These are phyloP conservation scores for Subanguina moxae DNA, from an alignment of 1,140 invertebrate species.

Conservation along the genomic window DNA sequence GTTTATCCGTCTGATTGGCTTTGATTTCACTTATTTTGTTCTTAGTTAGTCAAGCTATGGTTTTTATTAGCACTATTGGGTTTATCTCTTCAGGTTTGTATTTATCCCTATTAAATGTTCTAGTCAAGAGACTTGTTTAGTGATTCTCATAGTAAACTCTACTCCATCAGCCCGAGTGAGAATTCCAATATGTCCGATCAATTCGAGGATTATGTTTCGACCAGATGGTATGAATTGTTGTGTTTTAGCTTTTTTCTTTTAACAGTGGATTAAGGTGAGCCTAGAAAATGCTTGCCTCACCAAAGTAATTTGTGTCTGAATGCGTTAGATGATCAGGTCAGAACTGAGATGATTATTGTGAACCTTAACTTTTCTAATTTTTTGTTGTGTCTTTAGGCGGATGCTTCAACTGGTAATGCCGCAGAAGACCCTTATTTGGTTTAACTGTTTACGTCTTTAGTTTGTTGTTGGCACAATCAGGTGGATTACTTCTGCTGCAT, in stretches of 20 bases:
- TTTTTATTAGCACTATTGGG: neutral
- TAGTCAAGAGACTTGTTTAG: neutral
- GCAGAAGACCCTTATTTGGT: too few relatives aligned
- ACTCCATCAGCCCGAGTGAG: neutral
- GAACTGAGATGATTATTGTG: too few relatives aligned
- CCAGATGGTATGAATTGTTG: conserved; percentile 6
- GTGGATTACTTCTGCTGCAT: conserved; percentile 59
- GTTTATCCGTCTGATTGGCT: neutral
- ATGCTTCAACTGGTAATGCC: conserved; percentile 12
- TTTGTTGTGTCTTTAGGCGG: conserved; percentile 21
- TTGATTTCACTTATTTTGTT: neutral
- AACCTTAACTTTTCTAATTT: neutral
- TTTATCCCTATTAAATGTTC: neutral
- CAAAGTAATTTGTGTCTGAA: conserved; percentile 55
- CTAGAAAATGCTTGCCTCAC: conserved; percentile 57
- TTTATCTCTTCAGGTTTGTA: neutral
- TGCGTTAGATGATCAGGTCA: conserved; percentile 49
- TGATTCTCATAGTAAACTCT: neutral
- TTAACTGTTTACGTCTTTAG: conserved; percentile 20
- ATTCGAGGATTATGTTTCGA: conserved; percentile 17
- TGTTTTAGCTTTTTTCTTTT: neutral
- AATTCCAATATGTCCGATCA: conserved; percentile 16
- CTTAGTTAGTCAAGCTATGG: neutral
- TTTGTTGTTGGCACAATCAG: conserved; percentile 59
- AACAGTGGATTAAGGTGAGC: conserved; percentile 17